Percentiles rank a stretch among this genome's conserved stretches.
Conservation (phyloP, 2,113 vertebrate species). For the Boulengeromyrus knoepffleri region DNA sequence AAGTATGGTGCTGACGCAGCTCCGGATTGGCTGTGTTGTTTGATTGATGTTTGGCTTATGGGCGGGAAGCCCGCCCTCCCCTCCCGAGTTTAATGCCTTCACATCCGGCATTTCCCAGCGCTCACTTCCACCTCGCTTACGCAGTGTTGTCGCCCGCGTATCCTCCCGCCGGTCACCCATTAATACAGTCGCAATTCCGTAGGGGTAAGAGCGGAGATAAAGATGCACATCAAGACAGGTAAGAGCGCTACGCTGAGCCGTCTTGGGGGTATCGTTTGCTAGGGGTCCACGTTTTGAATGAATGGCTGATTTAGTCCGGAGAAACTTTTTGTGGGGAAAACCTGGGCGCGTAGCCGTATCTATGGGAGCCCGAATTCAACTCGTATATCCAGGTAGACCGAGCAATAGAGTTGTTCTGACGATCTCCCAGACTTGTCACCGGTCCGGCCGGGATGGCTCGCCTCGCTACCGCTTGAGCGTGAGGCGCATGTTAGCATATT, state of each 20-base stretch:
- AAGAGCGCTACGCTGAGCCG: not conserved
- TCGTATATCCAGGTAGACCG: not conserved
- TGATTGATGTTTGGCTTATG: not conserved
- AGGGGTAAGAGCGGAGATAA: constrained; percentile 28
- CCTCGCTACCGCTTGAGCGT: not conserved
- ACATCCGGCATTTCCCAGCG: constrained; percentile 30
- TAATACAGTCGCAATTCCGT: constrained; percentile 33
- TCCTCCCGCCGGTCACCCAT: constrained; percentile 30
- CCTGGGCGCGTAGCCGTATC: not conserved
- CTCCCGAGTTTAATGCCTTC: constrained; percentile 43
- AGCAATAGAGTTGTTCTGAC: not conserved
- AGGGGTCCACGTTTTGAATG: not conserved
- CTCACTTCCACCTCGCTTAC: constrained; percentile 30
- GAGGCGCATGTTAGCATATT: not conserved
- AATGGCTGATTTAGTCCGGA: not conserved
- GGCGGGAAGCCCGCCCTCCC: not conserved
- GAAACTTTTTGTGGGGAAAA: not conserved
- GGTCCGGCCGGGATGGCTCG: not conserved
- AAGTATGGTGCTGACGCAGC: not conserved
- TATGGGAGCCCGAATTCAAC: not conserved
- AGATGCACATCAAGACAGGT: constrained; percentile 70
- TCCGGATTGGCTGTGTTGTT: not conserved
- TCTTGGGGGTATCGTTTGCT: not conserved
- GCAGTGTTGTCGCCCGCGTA: constrained; percentile 49
- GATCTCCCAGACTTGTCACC: not conserved